Base-by-base conservation (phyloP, 2,797 vertebrate species). In the Vespertilio murinus region DNA sequence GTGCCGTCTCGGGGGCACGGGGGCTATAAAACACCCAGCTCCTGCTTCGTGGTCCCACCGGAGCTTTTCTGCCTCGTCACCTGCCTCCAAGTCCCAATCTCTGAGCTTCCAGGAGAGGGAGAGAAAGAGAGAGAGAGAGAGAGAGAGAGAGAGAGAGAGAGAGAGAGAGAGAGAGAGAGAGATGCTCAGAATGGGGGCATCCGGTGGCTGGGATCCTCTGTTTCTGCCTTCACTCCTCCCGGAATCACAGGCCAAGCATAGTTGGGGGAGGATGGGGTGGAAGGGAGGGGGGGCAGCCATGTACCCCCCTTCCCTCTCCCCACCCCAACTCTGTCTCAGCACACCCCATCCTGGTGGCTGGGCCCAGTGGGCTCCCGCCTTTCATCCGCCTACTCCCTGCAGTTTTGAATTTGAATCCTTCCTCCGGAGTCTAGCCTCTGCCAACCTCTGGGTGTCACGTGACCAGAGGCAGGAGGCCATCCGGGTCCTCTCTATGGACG, bases 381-480 rank as follows among this genome's bases (percentile, higher is more conserved):
- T 70, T 13, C 3, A 7, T 1, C 1, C 4, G 14, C 25, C 8
- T 59, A 20, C 33, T 56, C 65, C 8, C 56, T 38, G 23, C 40
- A 28, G 16, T 80, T 89, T 61, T 69, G 20, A 77, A 73, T 49
- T 42, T 52, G 33, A 59, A 16, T 13, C 38, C 45, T 47, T 22
- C 40, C 54, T 22, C 1, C 40, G 23, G 49, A 73, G 3, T 6
- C 45, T 30, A 67, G 8, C 69, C 9, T 17, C 20, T 30, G 33
- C 52, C 61, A 49, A 2, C 28, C 28, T 5, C 45, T 54, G 10
- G 38, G 28, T 0, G 1, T 33, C 52, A 40, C 0, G 0, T 5
- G 38, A 14, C 40, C 80, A 23, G 13, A 22, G 42, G 67, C 45
- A 28, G 25, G 18, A 45, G 61, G 49, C 25, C 16, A 11, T 25